Evolutionary conservation across 2,797 vertebrate genomes (phyloP).

Genomic region (Xiphorhynchus erythropygius): DNA sequence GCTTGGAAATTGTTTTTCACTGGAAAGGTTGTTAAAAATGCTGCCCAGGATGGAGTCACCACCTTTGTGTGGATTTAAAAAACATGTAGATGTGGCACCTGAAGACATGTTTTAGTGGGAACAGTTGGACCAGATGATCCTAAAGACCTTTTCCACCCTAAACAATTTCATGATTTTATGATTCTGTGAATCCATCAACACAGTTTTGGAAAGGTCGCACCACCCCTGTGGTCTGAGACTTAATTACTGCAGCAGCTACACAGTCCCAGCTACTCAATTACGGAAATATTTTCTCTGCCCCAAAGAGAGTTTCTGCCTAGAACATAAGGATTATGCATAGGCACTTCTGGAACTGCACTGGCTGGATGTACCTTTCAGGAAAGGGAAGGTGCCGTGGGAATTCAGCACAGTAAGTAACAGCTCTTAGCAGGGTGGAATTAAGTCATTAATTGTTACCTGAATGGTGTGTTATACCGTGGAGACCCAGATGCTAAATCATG

Average conservation of each 20-base stretch:
- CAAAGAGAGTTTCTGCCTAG: background rate
- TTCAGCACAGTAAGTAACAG: background rate
- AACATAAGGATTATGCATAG: background rate
- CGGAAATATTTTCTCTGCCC: background rate
- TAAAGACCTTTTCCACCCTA: background rate
- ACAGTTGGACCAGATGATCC: rapidly evolving
- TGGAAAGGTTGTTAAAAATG: background rate
- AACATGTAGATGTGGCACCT: rapidly evolving
- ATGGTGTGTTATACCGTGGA: background rate
- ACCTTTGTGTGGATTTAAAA: background rate
- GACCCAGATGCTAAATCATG: conserved; percentile 29
- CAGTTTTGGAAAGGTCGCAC: background rate
- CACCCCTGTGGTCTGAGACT: background rate
- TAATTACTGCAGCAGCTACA: background rate
- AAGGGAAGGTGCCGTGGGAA: background rate
- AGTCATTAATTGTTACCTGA: conserved; percentile 12
- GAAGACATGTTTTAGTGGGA: background rate
- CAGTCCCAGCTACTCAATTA: background rate
- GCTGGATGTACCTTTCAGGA: background rate
- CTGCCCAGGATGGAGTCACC: background rate
- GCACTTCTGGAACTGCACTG: background rate
- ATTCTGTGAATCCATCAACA: background rate
- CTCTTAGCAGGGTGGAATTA: background rate
- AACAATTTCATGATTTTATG: background rate
- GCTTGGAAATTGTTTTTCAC: background rate